These are phyloP conservation scores for Oegoconia quadripuncta DNA, from an alignment of 2,888 invertebrate genomes.

Conservation along the genomic window DNA sequence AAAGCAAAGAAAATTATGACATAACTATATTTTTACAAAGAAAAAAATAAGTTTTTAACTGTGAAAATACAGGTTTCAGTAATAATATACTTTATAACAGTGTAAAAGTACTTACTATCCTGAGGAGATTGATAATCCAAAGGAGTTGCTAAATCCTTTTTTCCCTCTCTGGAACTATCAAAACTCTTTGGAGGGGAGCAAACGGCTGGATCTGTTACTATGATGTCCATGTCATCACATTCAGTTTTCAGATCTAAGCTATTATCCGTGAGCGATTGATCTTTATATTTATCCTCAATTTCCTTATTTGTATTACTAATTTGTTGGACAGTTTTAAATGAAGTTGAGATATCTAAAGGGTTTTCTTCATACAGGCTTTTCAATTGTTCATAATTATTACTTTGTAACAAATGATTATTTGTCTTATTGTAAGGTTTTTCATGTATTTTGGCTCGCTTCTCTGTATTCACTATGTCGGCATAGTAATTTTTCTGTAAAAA, in stretches of 20 bases:
- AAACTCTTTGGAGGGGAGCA: constrained; percentile 59
- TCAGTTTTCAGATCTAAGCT: constrained; percentile 63
- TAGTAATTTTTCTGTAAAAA: constrained; percentile 67
- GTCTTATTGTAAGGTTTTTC: constrained; percentile 52
- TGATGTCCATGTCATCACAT: constrained; percentile 70
- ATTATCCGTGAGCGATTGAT: constrained; percentile 39
- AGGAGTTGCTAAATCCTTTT: constrained; percentile 48
- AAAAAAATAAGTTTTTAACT: neutral
- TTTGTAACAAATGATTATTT: constrained; percentile 44
- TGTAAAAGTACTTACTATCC: constrained; percentile 60
- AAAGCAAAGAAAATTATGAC: constrained; percentile 27
- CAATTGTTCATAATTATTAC: constrained; percentile 50
- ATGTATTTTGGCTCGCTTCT: constrained; percentile 64
- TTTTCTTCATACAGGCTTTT: constrained; percentile 60
- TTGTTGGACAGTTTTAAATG: constrained; percentile 48
- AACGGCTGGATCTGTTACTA: constrained; percentile 65
- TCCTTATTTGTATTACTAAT: constrained; percentile 38
- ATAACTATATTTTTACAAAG: constrained; percentile 14
- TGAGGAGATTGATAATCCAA: constrained; percentile 65
- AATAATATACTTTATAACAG: neutral
- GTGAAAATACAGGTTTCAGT: neutral
- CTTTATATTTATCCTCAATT: constrained; percentile 44
- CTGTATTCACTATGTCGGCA: constrained; percentile 51
- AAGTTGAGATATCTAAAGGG: constrained; percentile 52
- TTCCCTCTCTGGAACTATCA: constrained; percentile 53